Conservation (phyloP, 2,797 vertebrate species). For the Pipistrellus nathusii region DNA sequence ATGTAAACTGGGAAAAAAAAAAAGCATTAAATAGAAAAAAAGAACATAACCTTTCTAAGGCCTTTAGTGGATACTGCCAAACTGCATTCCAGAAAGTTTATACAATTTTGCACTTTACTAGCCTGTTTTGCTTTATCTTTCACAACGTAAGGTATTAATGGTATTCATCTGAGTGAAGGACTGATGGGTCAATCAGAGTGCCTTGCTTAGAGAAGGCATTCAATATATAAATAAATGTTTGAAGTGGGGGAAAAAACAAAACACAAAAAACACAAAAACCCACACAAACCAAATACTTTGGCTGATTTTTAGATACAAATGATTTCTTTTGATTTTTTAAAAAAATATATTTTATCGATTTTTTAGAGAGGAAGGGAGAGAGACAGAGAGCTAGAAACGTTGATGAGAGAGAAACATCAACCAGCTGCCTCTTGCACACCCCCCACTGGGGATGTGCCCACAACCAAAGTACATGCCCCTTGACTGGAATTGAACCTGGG, state of each 20-base stretch:
- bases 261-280: no score
- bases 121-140: neutral
- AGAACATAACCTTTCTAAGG: neutral
- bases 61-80: neutral
- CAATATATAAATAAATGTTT: neutral
- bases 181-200: neutral
- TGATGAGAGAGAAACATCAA: no score
- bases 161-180: neutral
- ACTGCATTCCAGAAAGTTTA: neutral
- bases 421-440: no score
- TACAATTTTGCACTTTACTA: neutral
- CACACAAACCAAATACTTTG: neutral
- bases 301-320: neutral
- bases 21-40: neutral
- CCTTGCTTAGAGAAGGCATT: neutral
- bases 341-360: no score
- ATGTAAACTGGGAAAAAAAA: no score
- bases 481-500: no score
- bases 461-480: no score
- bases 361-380: no score
- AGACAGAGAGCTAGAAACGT: no score
- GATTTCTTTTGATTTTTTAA: conserved; percentile 7
- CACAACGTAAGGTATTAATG: neutral
- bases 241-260: neutral
- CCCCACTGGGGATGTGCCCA: no score